Evolutionary conservation across 2,888 invertebrate species (phyloP), one percentile per base, ranked within the genome.

Genomic region (Julus scandinavius): DNA sequence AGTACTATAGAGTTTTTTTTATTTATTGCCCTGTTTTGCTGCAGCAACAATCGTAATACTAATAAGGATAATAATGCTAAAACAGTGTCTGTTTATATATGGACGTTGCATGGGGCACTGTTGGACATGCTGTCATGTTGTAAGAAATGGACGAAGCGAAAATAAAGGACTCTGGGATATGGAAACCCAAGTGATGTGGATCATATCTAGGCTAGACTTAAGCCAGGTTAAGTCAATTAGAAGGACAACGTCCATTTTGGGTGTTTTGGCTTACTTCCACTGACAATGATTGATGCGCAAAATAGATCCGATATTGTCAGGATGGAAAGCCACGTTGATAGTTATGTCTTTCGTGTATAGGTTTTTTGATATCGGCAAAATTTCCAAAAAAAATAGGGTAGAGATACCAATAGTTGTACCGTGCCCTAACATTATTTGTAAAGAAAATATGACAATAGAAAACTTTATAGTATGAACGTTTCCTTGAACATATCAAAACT

Each of bases 171-270:
- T 72, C 7, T 0, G 72, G 72, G 72, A 72, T 29, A 72, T 29
- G 72, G 29, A 29, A 72, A 72, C 29, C 72, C 20, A 72, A 72
- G 72, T 29, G 29, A 72, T 72, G 72, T 72, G 72, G 72, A 72
- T 72, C 72, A 72, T 72, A 29, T 72, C n/a, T 72, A 72, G 72
- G 72, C 29, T 29, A 72, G 29, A 29, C 72, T 72, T 72, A 72
- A 72, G 72, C 72, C 72, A 72, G 72, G 72, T 72, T 72, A 72
- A 72, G 72, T 72, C 72, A 72, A 72, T 72, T 72, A 72, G 72
- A 72, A 72, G 72, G 72, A 72, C 72, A 29, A 72, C 72, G 72
- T 72, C 72, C 72, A 72, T 72, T 72, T 72, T 72, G 72, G 72
- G 72, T 72, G 72, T 72, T 72, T 72, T 72, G 72, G 72, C 72